Conservation (phyloP, 2,797 vertebrate species). For the Characodon lateralis region DNA sequence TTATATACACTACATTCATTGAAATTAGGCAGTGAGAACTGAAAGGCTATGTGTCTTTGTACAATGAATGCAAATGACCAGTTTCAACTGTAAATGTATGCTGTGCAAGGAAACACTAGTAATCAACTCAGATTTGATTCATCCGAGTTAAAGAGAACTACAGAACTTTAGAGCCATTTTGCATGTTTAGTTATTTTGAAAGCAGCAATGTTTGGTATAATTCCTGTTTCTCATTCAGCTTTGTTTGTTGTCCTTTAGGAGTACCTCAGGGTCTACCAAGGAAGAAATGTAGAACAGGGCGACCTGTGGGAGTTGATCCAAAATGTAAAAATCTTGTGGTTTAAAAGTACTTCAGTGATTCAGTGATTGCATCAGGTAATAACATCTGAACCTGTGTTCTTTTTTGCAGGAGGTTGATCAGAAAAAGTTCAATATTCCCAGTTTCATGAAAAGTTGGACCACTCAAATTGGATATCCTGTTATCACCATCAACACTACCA, state of each 20-base stretch:
- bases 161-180: neutral
- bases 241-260: conserved; percentile 6
- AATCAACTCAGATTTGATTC: neutral
- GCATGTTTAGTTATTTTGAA: neutral
- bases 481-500: conserved; percentile 77
- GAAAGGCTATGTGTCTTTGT: too few relatives aligned
- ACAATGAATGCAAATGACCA: neutral
- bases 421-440: too few relatives aligned
- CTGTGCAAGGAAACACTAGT: neutral
- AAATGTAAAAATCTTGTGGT: neutral
- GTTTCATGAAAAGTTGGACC: conserved; percentile 76
- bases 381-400: neutral
- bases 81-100: neutral
- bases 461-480: conserved; percentile 79
- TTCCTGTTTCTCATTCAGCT: neutral
- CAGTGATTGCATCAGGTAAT: neutral
- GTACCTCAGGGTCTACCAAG: conserved; percentile 15
- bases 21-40: too few relatives aligned
- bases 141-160: neutral
- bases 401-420: neutral
- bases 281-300: neutral
- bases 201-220: neutral
- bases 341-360: neutral
- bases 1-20: too few relatives aligned
- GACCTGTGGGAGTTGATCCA: conserved; percentile 23